Evolutionary conservation across 2,113 vertebrate genomes (phyloP), one percentile per base, ranked within the genome.

Genomic region (Onychostoma macrolepis): DNA sequence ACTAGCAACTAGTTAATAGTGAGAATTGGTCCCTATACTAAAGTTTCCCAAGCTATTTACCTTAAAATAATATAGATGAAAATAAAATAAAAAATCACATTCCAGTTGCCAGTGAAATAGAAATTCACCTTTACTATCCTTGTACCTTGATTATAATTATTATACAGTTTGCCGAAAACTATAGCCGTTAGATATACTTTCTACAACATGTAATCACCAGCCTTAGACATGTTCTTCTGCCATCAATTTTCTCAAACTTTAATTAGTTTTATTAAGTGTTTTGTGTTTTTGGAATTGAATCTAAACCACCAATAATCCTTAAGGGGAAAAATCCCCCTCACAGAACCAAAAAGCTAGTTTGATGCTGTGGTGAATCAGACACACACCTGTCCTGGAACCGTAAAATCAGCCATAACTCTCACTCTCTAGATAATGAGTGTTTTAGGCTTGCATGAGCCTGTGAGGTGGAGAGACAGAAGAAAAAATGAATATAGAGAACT

Each of bases 291-390:
- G 36, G 21, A 63, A 80, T 63, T 80, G 6, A 81, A 15, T 10
- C 13, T 17, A 80, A n/a, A 80, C 56, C 56, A 81, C 11, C 13
- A 81, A n/a, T 81, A 65, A 81, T 63, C 38, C 38, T 81, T 19
- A 43, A 45, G 58, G n/a, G 13, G 4, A 45, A 81, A 80, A 81
- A 41, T 26, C 6, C 12, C 7, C 33, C 53, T 61, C 61, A 13
- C 33, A 13, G 2, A 38, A 72, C 19, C 69, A 72, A 38, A 38
- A 36, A 38, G 30, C 67, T 56, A 56, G 77, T 79, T 58, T 58
- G 10, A 79, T 21, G 19, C 56, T 63, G 6, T 63, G 53, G 79
- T 80, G 79, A 81, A 65, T 81, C 79, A 81, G 58, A 21, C 13
- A 28, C 58, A 81, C 79, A 65, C 56, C 50, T 80, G 53, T 61